Conservation (phyloP, 2,113 vertebrate genomes). For the Rafetus swinhoei region DNA sequence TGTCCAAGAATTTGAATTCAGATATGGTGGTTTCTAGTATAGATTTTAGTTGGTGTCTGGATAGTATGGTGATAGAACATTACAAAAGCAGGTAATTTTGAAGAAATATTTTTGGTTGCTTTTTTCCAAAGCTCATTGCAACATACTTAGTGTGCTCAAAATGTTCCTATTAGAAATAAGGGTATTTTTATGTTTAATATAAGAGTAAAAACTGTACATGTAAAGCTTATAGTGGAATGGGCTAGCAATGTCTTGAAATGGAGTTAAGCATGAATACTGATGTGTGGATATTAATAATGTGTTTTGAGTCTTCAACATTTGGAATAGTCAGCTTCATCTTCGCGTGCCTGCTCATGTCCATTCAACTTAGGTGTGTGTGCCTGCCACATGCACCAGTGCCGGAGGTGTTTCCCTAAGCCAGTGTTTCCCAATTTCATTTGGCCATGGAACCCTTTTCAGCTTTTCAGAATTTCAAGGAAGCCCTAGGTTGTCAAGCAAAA, state of each 20-base stretch:
- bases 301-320: not conserved
- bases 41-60: not conserved
- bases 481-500: too few species aligned
- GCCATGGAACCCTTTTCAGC: too few species aligned
- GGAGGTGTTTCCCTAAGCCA: too few species aligned
- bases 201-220: not conserved
- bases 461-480: too few species aligned
- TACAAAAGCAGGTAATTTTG: not conserved
- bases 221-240: not conserved
- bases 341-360: too few species aligned
- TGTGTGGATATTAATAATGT: not conserved
- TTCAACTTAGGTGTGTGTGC: too few species aligned
- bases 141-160: not conserved
- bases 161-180: not conserved
- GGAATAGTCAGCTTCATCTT: not conserved
- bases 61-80: not conserved
- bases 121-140: not conserved
- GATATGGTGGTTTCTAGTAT: not conserved
- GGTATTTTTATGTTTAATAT: not conserved
- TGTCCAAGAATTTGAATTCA: not conserved
- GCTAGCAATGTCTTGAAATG: not conserved
- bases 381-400: too few species aligned
- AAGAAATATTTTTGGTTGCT: not conserved
- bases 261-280: too few species aligned
- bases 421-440: too few species aligned